Evolutionary conservation across 2,888 invertebrate genomes (phyloP), one percentile per base, ranked within the genome.

Genomic region (Petrolisthes cinctipes): DNA sequence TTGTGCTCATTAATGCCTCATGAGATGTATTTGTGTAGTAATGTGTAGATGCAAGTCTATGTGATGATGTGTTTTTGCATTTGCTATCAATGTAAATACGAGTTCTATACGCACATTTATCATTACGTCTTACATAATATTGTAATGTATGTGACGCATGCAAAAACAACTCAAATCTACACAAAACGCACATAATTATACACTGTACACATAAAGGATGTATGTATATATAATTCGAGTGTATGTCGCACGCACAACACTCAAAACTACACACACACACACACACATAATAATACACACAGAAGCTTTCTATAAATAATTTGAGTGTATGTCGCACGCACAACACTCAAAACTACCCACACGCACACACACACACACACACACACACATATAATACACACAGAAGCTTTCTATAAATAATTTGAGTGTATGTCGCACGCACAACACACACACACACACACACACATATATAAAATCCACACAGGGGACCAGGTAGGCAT

Each of bases 351-450:
- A 9, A 78, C 51, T 53, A n/a, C 11, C 51, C 20, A 78, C 11
- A 37, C 7, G 3, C 78, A 78, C 78, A 78, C 78, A 78, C 78
- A 78, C 78, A 78, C 78, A 78, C 78, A 78, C 78, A 78, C 78
- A 78, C 78, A 78, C 78, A 78, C 78, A 78, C 78, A 78, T 51
- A 78, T 51, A 80, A 14, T 9, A 61, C 14, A 14, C 14, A 9
- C 61, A 61, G 61, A 61, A 61, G 14, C 14, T 14, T 61, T n/a
- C n/a, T n/a, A n/a, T n/a, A n/a, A 61, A 61, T 61, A 61, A 14
- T 61, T 9, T 6, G 6, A 61, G 7, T 14, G 61, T 61, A 61
- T 61, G 7, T 61, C 14, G 61, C 14, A 61, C 14, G 6, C 14
- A n/a, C 1, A 4, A 76, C 76, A 17, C 7, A 37, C 37, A 23